Conservation (phyloP, 2,113 vertebrate genomes). For the Paramisgurnus dabryanus region DNA sequence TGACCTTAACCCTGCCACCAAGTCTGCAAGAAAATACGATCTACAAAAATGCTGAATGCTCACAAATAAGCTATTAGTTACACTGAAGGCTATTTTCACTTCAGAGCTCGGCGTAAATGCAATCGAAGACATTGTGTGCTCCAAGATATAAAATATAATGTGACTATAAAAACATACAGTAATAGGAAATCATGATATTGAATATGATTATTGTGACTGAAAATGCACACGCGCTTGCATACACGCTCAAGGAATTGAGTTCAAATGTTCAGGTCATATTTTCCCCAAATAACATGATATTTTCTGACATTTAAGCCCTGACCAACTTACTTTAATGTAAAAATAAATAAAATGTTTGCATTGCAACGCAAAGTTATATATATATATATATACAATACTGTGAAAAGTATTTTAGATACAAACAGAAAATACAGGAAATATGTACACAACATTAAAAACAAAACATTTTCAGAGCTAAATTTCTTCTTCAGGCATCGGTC, state of each 20-base stretch:
- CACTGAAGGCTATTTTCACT: slow-evolving; percentile 13
- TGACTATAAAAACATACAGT: background rate
- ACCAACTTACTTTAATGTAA: no score
- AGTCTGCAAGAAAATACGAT: background rate
- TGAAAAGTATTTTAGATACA: no score
- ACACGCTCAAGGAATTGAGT: background rate
- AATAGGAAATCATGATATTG: background rate
- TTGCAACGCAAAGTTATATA: background rate
- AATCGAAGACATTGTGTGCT: background rate
- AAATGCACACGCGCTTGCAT: background rate
- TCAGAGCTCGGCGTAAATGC: background rate
- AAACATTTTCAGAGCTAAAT: no score
- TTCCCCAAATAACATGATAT: background rate
- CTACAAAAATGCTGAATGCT: slow-evolving; percentile 9
- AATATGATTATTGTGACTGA: slow-evolving; percentile 8
- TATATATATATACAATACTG: background rate
- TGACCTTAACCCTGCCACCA: background rate
- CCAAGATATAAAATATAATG: background rate
- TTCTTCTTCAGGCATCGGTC: no score
- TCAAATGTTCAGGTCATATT: no score
- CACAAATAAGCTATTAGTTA: slow-evolving; percentile 23
- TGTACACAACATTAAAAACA: no score
- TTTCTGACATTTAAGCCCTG: background rate
- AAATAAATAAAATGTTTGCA: no score
- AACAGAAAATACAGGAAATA: no score